Evolutionary conservation across 2,888 invertebrate species (phyloP).

Genomic region (Euzetes globulus): DNA sequence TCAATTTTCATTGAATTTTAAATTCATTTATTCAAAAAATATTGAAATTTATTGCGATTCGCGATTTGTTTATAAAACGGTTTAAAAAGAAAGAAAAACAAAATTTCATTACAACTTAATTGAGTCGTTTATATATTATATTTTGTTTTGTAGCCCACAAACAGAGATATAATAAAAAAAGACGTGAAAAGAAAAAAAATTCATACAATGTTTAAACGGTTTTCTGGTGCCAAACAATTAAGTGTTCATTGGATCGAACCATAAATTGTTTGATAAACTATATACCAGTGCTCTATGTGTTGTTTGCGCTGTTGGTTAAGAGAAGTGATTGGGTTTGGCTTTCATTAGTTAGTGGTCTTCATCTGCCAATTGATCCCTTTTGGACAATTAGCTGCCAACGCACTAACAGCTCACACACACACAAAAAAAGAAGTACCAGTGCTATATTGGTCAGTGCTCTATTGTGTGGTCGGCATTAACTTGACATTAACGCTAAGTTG

Average conservation of each 20-base stretch:
- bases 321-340: background rate
- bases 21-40: too few species aligned
- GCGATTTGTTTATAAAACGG: too few species aligned
- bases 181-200: too few species aligned
- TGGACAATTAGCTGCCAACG: constrained; percentile 11
- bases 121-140: too few species aligned
- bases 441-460: background rate
- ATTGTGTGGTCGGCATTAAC: background rate
- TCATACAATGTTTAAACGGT: background rate
- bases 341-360: constrained; percentile 18
- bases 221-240: background rate
- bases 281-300: background rate
- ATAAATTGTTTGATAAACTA: background rate
- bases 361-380: constrained; percentile 23
- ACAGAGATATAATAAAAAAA: too few species aligned
- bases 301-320: background rate
- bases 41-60: too few species aligned
- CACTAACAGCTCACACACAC: background rate
- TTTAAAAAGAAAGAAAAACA: too few species aligned
- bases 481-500: background rate
- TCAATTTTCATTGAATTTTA: too few species aligned
- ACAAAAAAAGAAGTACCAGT: background rate
- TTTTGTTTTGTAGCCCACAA: too few species aligned
- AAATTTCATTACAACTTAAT: too few species aligned
- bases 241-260: background rate